phyloP scores from a whole-genome alignment of 2,888 invertebrate genomes.

The Lathronympha strigana region DNA sequence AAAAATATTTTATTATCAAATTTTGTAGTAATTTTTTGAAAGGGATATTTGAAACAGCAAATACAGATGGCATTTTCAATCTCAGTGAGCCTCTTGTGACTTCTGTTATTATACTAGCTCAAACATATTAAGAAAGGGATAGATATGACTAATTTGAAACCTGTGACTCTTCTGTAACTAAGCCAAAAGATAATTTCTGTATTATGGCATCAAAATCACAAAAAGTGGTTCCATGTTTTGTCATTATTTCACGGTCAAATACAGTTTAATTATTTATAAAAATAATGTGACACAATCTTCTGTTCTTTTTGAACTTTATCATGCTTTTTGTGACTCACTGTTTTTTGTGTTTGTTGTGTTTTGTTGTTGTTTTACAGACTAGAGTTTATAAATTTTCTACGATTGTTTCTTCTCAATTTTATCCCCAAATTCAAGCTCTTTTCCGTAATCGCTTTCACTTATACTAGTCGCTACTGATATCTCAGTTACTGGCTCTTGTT shows the following conservation, averaged over 20 bases:
- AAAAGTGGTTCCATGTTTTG: not conserved
- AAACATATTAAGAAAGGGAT: not conserved
- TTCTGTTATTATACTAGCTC: not conserved
- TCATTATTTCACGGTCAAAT: not conserved
- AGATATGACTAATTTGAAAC: not conserved
- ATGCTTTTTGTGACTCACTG: constrained; percentile 20
- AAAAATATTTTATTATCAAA: not conserved
- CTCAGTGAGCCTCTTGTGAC: constrained; percentile 19
- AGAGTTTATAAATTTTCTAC: constrained; percentile 47
- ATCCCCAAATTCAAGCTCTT: constrained; percentile 61
- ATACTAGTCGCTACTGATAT: constrained; percentile 78
- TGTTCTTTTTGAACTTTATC: not conserved
- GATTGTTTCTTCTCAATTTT: constrained; percentile 61
- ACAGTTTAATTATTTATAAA: not conserved
- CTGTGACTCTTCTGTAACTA: not conserved
- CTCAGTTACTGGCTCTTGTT: constrained; percentile 71
- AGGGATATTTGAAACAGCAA: constrained; percentile 8
- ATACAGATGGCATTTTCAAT: constrained; percentile 15
- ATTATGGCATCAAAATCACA: constrained; percentile 18
- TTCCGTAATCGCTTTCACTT: constrained; percentile 62
- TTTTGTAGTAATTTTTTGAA: not conserved
- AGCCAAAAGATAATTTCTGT: not conserved
- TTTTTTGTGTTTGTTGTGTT: not conserved
- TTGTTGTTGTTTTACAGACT: constrained; percentile 9
- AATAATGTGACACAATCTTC: not conserved